These are phyloP conservation scores for Tanypteryx hageni DNA, from an alignment of 2,888 invertebrate species.

Conservation along the genomic window DNA sequence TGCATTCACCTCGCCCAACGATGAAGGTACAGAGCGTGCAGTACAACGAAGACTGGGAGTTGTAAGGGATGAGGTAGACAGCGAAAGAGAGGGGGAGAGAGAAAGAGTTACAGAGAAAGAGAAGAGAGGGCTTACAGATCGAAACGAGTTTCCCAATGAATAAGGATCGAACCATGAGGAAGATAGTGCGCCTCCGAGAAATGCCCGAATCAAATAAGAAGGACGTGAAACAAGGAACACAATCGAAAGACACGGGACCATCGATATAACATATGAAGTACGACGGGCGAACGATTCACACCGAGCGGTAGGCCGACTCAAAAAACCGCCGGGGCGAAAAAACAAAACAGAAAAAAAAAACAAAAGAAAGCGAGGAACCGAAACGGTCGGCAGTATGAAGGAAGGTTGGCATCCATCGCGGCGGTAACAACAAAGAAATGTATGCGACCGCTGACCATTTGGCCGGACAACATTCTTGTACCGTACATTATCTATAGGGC, in stretches of 20 bases:
- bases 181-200: constrained; percentile 19
- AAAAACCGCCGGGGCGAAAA: neutral
- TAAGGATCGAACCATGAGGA: constrained; percentile 35
- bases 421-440: constrained; percentile 26
- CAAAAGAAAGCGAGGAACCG: neutral
- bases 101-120: too few relatives aligned
- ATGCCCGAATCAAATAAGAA: constrained; percentile 21
- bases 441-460: neutral
- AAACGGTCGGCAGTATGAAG: constrained; percentile 24
- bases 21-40: constrained; percentile 34
- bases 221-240: constrained; percentile 27
- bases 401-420: neutral
- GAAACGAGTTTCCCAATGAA: constrained; percentile 47
- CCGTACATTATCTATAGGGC: neutral
- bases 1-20: constrained; percentile 45
- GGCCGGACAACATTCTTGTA: neutral
- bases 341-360: neutral
- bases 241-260: constrained; percentile 29
- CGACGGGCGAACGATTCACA: constrained; percentile 35
- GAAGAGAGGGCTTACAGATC: neutral
- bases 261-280: constrained; percentile 32
- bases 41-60: constrained; percentile 37
- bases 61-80: neutral
- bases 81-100: neutral
- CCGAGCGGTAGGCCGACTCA: neutral